Evolutionary conservation across 2,113 vertebrate species (phyloP).

Genomic region (Callopanchax toddi): DNA sequence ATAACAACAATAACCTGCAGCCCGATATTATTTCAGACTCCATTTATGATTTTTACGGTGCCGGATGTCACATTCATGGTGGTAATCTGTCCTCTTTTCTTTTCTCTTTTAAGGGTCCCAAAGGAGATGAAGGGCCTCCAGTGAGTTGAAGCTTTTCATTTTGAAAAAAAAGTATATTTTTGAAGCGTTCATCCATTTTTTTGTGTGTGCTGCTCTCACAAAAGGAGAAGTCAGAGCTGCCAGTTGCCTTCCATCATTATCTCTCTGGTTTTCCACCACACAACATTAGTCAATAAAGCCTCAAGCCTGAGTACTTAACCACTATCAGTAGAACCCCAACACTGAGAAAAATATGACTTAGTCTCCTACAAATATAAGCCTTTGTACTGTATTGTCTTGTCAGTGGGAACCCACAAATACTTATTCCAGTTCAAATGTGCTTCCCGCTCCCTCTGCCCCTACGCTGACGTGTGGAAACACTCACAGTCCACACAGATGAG

Average conservation of each 20-base stretch:
- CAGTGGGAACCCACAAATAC: constrained; percentile 53
- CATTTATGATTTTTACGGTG: constrained; percentile 45
- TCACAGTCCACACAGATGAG: constrained; percentile 42
- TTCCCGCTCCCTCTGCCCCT: not conserved
- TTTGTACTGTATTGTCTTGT: constrained; percentile 55
- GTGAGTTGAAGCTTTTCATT: constrained; percentile 81
- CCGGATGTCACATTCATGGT: constrained; percentile 31
- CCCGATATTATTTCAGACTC: constrained; percentile 32
- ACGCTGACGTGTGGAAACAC: constrained; percentile 26
- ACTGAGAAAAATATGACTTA: constrained; percentile 50
- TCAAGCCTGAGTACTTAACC: constrained; percentile 54
- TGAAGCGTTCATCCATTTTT: constrained; percentile 43
- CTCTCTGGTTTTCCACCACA: constrained; percentile 38
- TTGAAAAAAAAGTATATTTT: constrained; percentile 38
- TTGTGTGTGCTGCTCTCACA: constrained; percentile 6
- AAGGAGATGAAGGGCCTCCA: constrained; percentile 89
- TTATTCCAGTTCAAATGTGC: constrained; percentile 38
- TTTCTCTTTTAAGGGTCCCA: constrained; percentile 85
- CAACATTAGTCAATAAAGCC: constrained; percentile 58
- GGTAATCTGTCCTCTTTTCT: constrained; percentile 53
- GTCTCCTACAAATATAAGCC: constrained; percentile 55
- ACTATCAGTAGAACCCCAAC: constrained; percentile 45
- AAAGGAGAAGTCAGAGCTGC: constrained; percentile 26
- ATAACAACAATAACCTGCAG: constrained; percentile 27
- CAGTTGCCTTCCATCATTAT: constrained; percentile 48